Conservation (phyloP, 2,113 vertebrate genomes). For the Vidua chalybeata region DNA sequence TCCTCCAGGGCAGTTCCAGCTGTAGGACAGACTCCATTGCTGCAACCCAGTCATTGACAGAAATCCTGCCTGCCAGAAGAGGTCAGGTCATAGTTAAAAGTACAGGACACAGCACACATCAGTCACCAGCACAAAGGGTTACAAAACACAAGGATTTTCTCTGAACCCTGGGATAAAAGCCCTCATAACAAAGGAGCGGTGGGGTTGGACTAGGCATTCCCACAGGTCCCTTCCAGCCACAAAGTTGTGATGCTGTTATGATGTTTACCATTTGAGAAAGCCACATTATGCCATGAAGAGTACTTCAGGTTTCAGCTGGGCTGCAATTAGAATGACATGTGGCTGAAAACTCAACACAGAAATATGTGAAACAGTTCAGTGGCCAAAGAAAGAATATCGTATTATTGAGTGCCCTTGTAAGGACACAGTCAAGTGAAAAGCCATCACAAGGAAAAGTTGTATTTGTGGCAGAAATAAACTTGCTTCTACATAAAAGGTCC, state of each 20-base stretch:
- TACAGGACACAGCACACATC: not conserved
- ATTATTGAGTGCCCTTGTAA: not conserved
- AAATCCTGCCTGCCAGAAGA: conserved; percentile 80
- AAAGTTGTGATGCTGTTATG: not conserved
- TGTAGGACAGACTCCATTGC: conserved; percentile 83
- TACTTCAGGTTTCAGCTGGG: not conserved
- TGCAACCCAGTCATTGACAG: conserved; percentile 85
- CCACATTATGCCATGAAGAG: not conserved
- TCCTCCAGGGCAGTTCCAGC: conserved; percentile 92
- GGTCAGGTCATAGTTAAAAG: not conserved
- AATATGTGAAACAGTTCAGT: not conserved
- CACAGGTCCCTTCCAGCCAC: not conserved
- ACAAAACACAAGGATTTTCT: not conserved
- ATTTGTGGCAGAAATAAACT: not conserved
- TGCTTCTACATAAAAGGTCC: not conserved
- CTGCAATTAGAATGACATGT: not conserved
- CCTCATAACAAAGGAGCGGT: not conserved
- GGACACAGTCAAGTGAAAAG: not conserved
- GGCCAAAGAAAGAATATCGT: not conserved
- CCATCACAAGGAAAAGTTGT: not conserved
- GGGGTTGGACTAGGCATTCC: not conserved
- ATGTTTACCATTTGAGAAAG: not conserved
- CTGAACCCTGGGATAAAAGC: not conserved
- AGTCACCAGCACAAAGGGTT: not conserved
- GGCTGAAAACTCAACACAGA: not conserved